These are phyloP conservation scores for Xenopus laevis DNA, from an alignment of 2,113 vertebrate genomes.

Conservation along the genomic window DNA sequence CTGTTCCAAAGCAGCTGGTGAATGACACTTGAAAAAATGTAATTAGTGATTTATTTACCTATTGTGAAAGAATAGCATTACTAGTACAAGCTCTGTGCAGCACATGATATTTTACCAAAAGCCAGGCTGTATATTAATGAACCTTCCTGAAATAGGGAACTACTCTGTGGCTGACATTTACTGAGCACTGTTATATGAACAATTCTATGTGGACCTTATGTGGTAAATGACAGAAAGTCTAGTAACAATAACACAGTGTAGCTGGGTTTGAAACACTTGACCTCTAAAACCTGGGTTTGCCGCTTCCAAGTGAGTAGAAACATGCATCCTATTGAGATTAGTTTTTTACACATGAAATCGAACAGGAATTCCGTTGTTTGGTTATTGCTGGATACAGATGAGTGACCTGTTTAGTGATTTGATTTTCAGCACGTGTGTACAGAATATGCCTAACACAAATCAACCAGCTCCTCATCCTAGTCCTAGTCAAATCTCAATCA, in stretches of 20 bases:
- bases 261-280: background rate
- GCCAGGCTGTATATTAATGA: background rate
- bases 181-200: background rate
- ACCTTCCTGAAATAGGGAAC: background rate
- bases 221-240: background rate
- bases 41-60: constrained; percentile 34
- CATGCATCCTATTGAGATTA: no score
- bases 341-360: background rate
- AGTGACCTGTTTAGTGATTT: no score
- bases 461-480: no score
- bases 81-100: constrained; percentile 3
- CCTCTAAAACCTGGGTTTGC: background rate
- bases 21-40: constrained; percentile 38
- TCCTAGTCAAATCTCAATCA: no score
- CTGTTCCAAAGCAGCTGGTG: constrained; percentile 26
- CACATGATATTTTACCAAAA: constrained; percentile 1
- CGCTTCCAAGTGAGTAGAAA: background rate
- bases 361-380: background rate
- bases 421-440: no score
- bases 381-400: background rate
- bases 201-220: background rate
- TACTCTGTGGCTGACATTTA: background rate
- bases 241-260: background rate
- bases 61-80: constrained; percentile 11
- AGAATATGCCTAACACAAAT: no score